Base-by-base conservation (phyloP, 2,797 vertebrate genomes). In the Leptodactylus fallax region DNA sequence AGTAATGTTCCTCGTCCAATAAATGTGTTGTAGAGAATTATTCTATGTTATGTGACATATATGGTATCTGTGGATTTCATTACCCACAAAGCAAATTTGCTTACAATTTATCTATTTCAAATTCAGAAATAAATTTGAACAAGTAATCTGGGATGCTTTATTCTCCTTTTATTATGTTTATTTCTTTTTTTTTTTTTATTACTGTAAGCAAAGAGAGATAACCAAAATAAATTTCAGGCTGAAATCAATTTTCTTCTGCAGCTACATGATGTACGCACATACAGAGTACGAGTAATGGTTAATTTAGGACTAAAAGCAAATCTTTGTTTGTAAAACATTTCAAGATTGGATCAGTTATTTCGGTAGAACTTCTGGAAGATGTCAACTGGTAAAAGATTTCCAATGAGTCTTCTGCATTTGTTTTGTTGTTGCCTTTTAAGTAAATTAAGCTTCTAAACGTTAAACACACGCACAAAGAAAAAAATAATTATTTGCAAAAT, bases 271-370 rank as follows among this genome's bases (percentile, higher is more conserved):
- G n/a, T n/a, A 82, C n/a, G 36, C 36, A 36, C 36, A 36, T 36
- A 5, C n/a, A 13, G 45, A n/a, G 27, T 5, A 12, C 12, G 25
- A 45, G 27, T 58, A 84, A n/a, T 10, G 17, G 60, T 53, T 69
- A 17, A 82, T 11, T 23, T 13, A 12, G n/a, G 12, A n/a, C 2
- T n/a, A 23, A 23, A n/a, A n/a, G 7, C 19, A 67, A 82, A 55
- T 67, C 8, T 6, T 36, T 83, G 14, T 27, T 83, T 72, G 49
- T 74, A 84, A 84, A 82, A 69, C 47, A 82, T 25, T 53, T 65
- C 14, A 69, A 69, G 47, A 58, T 45, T 72, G 67, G 67, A 72
- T 74, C 12, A 53, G 27, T 78, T 60, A 78, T 27, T 76, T 53
- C n/a, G 16, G 19, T 56, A 58, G 3, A 14, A 23, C 14, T 61